phyloP scores from a whole-genome alignment of 2,113 vertebrate species.

The Recurvirostra avosetta region DNA sequence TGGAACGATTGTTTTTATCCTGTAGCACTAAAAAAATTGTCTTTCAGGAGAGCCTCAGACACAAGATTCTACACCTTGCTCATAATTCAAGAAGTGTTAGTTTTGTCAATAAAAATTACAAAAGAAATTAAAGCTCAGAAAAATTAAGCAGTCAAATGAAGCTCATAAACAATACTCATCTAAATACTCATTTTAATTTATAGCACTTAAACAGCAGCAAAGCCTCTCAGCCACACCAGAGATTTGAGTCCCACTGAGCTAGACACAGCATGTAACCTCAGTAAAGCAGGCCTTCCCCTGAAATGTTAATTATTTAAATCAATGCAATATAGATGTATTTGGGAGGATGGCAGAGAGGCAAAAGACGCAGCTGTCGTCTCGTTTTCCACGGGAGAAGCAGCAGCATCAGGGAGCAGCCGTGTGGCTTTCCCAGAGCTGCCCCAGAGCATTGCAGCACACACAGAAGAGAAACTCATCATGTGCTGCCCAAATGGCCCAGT shows the following conservation, averaged over 20 bases:
- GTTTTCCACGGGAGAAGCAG: background rate
- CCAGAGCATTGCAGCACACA: background rate
- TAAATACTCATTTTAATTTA: background rate
- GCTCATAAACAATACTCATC: background rate
- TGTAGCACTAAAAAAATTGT: background rate
- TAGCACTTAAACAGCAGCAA: background rate
- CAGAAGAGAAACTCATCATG: background rate
- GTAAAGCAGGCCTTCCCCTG: background rate
- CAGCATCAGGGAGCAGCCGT: background rate
- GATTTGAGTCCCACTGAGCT: background rate
- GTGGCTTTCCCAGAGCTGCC: background rate
- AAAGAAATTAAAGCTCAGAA: background rate
- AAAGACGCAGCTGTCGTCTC: background rate
- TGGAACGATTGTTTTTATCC: background rate
- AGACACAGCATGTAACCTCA: background rate
- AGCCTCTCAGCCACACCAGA: background rate
- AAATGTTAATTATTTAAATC: background rate
- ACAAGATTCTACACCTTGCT: background rate
- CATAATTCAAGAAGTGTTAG: background rate
- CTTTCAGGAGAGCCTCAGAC: background rate
- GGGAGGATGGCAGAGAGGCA: background rate
- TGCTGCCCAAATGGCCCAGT: background rate
- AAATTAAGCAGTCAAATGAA: background rate
- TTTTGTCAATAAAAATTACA: constrained; percentile 25
- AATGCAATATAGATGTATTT: background rate